Evolutionary conservation across 2,888 invertebrate genomes (phyloP), one percentile per base, ranked within the genome.

Genomic region (Chaetogeoica ovagalla): DNA sequence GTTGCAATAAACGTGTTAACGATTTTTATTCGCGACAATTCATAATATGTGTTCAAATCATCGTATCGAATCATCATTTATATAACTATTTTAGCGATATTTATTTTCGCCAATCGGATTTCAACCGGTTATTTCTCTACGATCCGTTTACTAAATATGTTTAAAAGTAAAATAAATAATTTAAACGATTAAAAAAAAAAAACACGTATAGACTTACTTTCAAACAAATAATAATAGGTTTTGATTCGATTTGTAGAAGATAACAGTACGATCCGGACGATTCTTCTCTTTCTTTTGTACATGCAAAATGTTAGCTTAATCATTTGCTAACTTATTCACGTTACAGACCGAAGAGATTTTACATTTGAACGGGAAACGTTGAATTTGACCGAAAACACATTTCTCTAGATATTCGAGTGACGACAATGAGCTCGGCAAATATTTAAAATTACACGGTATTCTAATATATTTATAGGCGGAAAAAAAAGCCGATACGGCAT

Each of bases 401-500:
- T 73, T 62, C 52, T 19, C n/a, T n/a, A n/a, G n/a, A 30, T 23
- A 66, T 57, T 57, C 57, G 57, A 57, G 23, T 57, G 52, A 75
- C 55, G 39, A 74, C 73, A 63, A 73, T 75, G 19, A 66, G 23
- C 57, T 23, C 30, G 48, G 9, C n/a, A 37, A 52, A 73, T 73
- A 15, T n/a, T 55, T 21, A 43, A 74, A 11, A 13, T 13, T 39
- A 75, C 19, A 39, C 57, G 21, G 74, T 48, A 48, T 15, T 13
- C 13, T 13, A 30, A 48, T 70, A 70, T 7, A 9, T 43, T 43
- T 60, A 23, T 60, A 6, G 52, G 37, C 55, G 39, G n/a, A 21
- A 74, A 57, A 74, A 75, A 60, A 30, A 30, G n/a, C 23, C 17
- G 60, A 76, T 48, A 60, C 4, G 76, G 76, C 69, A 60, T 76